A percentile compares a stretch with the other conserved stretches of the same genome.
Evolutionary conservation across 2,797 vertebrate species (phyloP).

Genomic region (Harpagifer antarcticus): DNA sequence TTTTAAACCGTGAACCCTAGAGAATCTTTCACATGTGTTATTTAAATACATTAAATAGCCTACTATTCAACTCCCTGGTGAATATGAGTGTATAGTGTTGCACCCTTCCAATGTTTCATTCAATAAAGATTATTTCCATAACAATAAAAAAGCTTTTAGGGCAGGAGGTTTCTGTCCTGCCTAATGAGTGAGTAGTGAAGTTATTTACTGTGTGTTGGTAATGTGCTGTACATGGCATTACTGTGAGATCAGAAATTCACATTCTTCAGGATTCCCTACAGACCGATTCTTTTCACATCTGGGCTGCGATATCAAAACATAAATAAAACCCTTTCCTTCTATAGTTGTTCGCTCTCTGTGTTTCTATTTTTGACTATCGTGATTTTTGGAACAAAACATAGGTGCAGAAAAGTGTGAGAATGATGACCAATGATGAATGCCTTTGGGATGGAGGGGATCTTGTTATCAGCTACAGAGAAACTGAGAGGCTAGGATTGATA

Average conservation of each 20-base stretch:
- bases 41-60: not conserved
- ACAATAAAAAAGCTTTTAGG: constrained; percentile 28
- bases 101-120: constrained; percentile 2
- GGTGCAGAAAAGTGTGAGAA: constrained; percentile 72
- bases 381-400: constrained; percentile 66
- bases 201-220: constrained; percentile 68
- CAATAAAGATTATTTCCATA: constrained; percentile 19
- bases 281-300: constrained; percentile 74
- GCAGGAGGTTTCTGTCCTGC: constrained; percentile 8
- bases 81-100: constrained; percentile 2
- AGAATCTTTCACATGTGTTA: not conserved
- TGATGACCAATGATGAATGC: constrained; percentile 57
- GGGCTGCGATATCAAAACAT: constrained; percentile 49
- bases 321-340: constrained; percentile 77
- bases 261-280: constrained; percentile 75
- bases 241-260: constrained; percentile 68
- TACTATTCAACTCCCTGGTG: constrained; percentile 5
- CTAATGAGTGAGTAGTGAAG: constrained; percentile 51
- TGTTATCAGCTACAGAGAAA: constrained; percentile 57
- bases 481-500: constrained; percentile 20
- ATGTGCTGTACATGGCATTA: constrained; percentile 63
- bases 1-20: not conserved
- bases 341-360: constrained; percentile 67
- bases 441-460: constrained; percentile 58
- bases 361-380: constrained; percentile 70